Percentiles rank a stretch among this genome's conserved stretches.
Evolutionary conservation across 2,888 invertebrate species (phyloP).

Genomic region (Dendrolimus pini): DNA sequence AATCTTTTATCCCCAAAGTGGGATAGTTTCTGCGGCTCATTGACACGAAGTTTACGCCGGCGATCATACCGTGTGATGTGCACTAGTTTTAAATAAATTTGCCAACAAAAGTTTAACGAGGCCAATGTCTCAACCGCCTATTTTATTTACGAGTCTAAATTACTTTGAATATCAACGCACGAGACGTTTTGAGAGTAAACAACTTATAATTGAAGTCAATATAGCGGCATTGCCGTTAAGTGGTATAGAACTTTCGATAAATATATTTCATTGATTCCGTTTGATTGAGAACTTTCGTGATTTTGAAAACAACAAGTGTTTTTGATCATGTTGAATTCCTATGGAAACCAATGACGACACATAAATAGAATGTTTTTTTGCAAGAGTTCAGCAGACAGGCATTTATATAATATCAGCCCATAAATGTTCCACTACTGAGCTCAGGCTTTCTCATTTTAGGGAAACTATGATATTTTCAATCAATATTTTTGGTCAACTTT

Average conservation of each 20-base stretch:
- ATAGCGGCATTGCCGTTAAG: slow-evolving; percentile 27
- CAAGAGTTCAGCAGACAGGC: too few species aligned
- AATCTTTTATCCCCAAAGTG: too few species aligned
- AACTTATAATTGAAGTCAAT: slow-evolving; percentile 40
- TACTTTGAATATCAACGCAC: background rate
- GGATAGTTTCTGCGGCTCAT: too few species aligned
- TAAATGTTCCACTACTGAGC: too few species aligned
- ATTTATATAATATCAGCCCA: too few species aligned
- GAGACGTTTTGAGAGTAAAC: slow-evolving; percentile 14
- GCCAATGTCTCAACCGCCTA: background rate
- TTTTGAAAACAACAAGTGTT: background rate
- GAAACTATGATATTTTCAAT: too few species aligned
- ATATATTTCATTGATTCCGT: slow-evolving; percentile 31
- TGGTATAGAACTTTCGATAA: slow-evolving; percentile 35
- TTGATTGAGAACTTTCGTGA: slow-evolving; percentile 12
- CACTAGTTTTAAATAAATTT: background rate
- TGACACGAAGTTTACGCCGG: too few species aligned
- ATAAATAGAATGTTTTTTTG: too few species aligned
- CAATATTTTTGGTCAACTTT: too few species aligned
- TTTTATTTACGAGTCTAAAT: background rate
- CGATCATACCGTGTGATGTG: too few species aligned
- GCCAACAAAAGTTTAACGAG: background rate
- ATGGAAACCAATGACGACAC: too few species aligned
- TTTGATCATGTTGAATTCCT: background rate
- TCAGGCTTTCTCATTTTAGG: too few species aligned